Base-by-base conservation (phyloP, 1,140 invertebrate genomes). In the Drosophila parvula region DNA sequence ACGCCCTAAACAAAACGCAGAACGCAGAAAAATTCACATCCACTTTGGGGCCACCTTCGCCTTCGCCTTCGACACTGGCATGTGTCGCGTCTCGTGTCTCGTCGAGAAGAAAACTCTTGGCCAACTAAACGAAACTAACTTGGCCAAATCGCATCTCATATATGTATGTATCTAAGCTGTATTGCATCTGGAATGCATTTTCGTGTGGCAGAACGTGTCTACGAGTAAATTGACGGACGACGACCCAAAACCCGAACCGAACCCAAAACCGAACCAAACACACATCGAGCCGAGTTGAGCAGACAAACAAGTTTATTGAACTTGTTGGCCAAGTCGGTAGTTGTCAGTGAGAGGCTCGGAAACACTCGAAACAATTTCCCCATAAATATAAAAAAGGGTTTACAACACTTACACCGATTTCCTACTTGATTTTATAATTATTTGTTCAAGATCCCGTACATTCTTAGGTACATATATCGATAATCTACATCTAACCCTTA, bases 251-350 rank as follows among this genome's bases (percentile, higher is more conserved):
- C 34, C 36, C 60, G 36, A 57, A 38, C 32, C 48, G 50, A 61
- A 16, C 32, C 61, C 22, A 51, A 68, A 58, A 30, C 41, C 68
- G 45, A 69, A n/a, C 4, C 53, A 55, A 36, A 36, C n/a, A 36
- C 27, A 22, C 28, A 32, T 3, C 14, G 36, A 73, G 40, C 68
- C 58, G 62, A 71, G 68, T 50, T 68, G 44, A 62, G 64, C 56
- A 60, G 67, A 58, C 45, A 81, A 85, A 85, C 79, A 78, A 85
- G 82, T 85, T 85, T 85, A 85, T 79, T 86, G 82, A 82, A 85
- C 83, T 85, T 85, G 82, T 71, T 75, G 74, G 65, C 47, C 51
- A 22, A 22, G 22, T 22, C 22, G 69, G 58, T 43, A 63, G 65
- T 50, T 14, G 56, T 41, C 53, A 41, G 63, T 9, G 38, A 14